Evolutionary conservation across 2,888 invertebrate species (phyloP).

Genomic region (Linnaemya tessellans): DNA sequence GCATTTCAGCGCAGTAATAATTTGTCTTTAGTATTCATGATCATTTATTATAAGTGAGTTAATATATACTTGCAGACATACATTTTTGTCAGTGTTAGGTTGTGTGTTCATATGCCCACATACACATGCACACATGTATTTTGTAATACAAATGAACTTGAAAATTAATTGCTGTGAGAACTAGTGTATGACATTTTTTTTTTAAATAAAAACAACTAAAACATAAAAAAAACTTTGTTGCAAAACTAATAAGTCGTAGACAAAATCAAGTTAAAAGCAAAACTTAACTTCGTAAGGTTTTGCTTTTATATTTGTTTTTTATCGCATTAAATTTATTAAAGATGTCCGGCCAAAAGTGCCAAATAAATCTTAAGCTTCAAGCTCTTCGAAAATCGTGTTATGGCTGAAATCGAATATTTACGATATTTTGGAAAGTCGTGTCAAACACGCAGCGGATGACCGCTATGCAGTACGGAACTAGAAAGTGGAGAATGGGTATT

Average conservation of each 20-base stretch:
- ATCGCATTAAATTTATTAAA: too few species aligned
- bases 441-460: too few species aligned
- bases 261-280: background rate
- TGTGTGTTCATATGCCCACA: slow-evolving; percentile 17
- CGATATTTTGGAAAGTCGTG: too few species aligned
- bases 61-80: background rate
- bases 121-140: background rate
- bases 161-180: slow-evolving; percentile 56
- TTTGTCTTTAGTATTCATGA: slow-evolving; percentile 17
- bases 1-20: slow-evolving; percentile 25
- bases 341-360: too few species aligned
- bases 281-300: too few species aligned
- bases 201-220: background rate
- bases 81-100: background rate
- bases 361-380: too few species aligned
- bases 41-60: slow-evolving; percentile 24
- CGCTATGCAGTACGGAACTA: too few species aligned
- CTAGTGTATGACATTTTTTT: slow-evolving; percentile 11
- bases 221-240: background rate
- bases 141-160: slow-evolving; percentile 62
- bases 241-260: too few species aligned
- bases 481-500: too few species aligned
- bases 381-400: too few species aligned
- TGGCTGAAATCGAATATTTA: too few species aligned
- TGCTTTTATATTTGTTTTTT: too few species aligned